phyloP scores from a whole-genome alignment of 2,113 vertebrate genomes.

The Seriola dumerili region DNA sequence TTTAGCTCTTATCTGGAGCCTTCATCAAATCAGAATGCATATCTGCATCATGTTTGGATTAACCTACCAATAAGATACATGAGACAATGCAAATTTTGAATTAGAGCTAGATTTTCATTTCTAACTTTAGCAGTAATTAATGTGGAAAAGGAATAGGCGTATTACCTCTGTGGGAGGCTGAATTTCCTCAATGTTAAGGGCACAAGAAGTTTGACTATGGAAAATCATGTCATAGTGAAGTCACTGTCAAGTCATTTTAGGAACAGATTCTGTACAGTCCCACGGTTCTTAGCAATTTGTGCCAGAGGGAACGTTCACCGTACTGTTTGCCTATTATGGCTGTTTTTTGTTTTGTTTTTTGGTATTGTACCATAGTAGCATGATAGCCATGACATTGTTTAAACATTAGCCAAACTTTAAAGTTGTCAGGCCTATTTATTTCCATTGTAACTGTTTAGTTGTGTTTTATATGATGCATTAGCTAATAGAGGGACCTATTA shows the following conservation, averaged over 20 bases:
- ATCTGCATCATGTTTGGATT: not conserved
- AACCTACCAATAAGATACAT: not conserved
- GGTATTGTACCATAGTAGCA: not conserved
- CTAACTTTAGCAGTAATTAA: not conserved
- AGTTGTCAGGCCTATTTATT: not conserved
- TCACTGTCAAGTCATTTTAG: constrained; percentile 31
- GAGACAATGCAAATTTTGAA: not conserved
- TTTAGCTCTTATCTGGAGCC: not conserved
- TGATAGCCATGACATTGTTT: not conserved
- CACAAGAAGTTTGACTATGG: constrained; percentile 13
- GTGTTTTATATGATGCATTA: too few relatives aligned
- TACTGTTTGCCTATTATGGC: not conserved
- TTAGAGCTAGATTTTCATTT: not conserved
- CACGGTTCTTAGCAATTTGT: not conserved
- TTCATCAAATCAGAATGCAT: not conserved
- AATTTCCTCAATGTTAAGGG: constrained; percentile 29
- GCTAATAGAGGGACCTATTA: too few relatives aligned
- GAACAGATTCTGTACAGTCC: constrained; percentile 12
- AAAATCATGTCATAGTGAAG: constrained; percentile 47
- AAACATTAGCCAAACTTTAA: not conserved
- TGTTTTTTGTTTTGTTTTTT: not conserved
- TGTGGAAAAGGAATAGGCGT: constrained; percentile 26
- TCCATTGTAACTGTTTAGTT: too few relatives aligned
- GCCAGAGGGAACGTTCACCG: not conserved
- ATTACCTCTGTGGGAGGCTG: constrained; percentile 43